Conservation (phyloP, 1,140 invertebrate species). For the Hestina assimilis region DNA sequence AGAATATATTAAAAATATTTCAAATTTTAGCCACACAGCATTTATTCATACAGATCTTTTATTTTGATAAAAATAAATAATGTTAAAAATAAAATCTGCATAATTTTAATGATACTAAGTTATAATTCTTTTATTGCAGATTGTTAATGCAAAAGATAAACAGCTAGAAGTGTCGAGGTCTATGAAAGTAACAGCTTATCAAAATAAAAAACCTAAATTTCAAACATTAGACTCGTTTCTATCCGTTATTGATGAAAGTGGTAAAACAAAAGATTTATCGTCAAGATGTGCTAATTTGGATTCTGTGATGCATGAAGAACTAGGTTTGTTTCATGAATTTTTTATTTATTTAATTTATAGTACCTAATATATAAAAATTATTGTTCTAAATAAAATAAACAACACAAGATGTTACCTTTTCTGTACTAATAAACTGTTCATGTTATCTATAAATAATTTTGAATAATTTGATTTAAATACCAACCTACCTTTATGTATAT, state of each 20-base stretch:
- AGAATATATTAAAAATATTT: neutral
- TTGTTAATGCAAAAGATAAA: constrained; percentile 82
- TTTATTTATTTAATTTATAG: too few relatives aligned
- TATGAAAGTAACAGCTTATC: constrained; percentile 79
- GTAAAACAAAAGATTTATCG: constrained; percentile 68
- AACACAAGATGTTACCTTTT: too few relatives aligned
- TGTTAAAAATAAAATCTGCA: neutral
- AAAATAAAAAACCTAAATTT: constrained; percentile 79
- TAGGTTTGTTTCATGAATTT: constrained; percentile 45
- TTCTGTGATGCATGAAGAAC: constrained; percentile 67
- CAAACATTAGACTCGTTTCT: constrained; percentile 85
- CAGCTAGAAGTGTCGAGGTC: constrained; percentile 80
- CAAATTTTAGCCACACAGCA: neutral
- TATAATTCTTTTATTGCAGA: constrained; percentile 45
- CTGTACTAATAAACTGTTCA: too few relatives aligned
- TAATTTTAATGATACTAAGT: neutral
- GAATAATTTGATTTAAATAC: too few relatives aligned
- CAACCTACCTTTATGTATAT: too few relatives aligned
- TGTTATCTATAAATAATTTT: too few relatives aligned
- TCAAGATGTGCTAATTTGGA: constrained; percentile 73
- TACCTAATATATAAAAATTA: too few relatives aligned
- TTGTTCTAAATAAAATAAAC: too few relatives aligned
- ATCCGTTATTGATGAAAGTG: constrained; percentile 60
- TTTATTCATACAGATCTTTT: too few relatives aligned
- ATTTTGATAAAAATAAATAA: neutral